Percentiles rank a stretch among this genome's conserved stretches.
These are phyloP conservation scores for Andrena minutula DNA, from an alignment of 2,888 invertebrate species.

Conservation along the genomic window DNA sequence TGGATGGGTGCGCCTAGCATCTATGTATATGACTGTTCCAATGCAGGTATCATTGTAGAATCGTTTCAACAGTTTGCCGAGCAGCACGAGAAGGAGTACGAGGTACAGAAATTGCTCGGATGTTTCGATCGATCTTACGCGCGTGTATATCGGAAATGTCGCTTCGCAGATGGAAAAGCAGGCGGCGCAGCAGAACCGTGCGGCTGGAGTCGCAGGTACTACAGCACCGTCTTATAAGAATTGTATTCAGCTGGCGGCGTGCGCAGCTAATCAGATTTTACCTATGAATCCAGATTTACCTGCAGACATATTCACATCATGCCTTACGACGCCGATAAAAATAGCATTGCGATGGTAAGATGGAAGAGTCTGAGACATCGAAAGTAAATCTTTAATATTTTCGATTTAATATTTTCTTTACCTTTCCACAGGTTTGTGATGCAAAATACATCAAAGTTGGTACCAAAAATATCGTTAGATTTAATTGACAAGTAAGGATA, in stretches of 20 bases:
- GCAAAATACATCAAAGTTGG: constrained; percentile 92
- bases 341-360: constrained; percentile 95
- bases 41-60: constrained; percentile 98
- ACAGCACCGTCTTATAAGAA: constrained; percentile 90
- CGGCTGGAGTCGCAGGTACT: constrained; percentile 77
- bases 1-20: constrained; percentile 99
- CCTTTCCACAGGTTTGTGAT: constrained; percentile 89
- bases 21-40: constrained; percentile 99
- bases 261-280: constrained; percentile 95
- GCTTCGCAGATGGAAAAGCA: constrained; percentile 80
- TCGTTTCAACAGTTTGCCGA: constrained; percentile 95
- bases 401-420: constrained; percentile 10
- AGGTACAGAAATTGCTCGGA: constrained; percentile 83
- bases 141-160: constrained; percentile 17
- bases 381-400: neutral
- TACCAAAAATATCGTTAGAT: constrained; percentile 93
- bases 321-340: constrained; percentile 99
- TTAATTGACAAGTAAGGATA: constrained; percentile 94
- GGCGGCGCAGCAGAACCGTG: constrained; percentile 81
- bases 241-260: constrained; percentile 99
- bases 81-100: constrained; percentile 94
- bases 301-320: constrained; percentile 98
- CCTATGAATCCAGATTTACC: constrained; percentile 99
- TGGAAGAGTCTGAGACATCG: neutral
- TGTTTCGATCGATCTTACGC: neutral